Evolutionary conservation across 1,140 invertebrate genomes (phyloP), one percentile per base, ranked within the genome.

Genomic region (Linepithema humile): DNA sequence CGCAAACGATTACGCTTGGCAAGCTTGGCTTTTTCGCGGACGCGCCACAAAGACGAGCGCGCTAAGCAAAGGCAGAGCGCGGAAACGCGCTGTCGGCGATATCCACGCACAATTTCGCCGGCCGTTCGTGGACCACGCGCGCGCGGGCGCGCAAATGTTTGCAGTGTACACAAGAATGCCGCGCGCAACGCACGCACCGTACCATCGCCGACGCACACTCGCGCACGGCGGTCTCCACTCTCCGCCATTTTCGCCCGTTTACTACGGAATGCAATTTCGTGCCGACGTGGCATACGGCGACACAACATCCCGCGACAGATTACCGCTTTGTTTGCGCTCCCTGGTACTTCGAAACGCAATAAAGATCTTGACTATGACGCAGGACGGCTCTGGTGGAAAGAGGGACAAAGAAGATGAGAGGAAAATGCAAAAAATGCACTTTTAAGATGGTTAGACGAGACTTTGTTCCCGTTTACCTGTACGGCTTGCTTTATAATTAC

Each of bases 231-330:
- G n/a, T 40, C 23, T 38, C 57, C 53, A 59, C 78, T 59, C 73
- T 40, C 40, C 59, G 59, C 82, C 75, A 90, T 90, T 89, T 89
- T 90, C 85, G 83, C 73, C 78, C 89, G 89, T 90, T 90, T 90
- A 89, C 89, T 82, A 85, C 72, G 87, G 89, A 90, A 90, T 90
- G 89, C 89, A 90, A 90, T 90, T 90, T 90, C 85, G 85, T 75
- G 73, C 89, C 69, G 62, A 62, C 48, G 64, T 69, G 74, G 67
- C 67, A 29, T 32, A 59, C 32, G 82, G 67, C 85, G 57, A 82
- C 60, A 60, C 60, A 86, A 89, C 85, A 89, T 85, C 82, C 85
- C 82, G 53, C 85, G 88, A 89, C 88, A 85, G 88, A 89, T 89
- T 89, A 89, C 85, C 85, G 85, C 88, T 89, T 89, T 89, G 88